A percentile compares a stretch with the other conserved stretches of the same genome.
These are phyloP conservation scores for Embidobia sp. DNA, from an alignment of 2,888 invertebrate genomes.

Conservation along the genomic window DNA sequence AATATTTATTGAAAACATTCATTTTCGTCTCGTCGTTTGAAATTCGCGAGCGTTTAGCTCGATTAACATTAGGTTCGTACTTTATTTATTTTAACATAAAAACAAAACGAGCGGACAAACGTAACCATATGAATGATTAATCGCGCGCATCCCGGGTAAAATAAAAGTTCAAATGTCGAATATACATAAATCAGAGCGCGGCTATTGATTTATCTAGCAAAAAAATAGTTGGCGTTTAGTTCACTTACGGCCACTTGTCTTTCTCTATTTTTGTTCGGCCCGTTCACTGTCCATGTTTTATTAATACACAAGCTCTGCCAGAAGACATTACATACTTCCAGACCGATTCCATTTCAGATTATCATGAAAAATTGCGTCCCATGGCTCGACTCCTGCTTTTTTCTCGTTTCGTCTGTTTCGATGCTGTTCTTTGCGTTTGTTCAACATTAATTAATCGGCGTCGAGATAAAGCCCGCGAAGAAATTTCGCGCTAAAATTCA, in stretches of 20 bases:
- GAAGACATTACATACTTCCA: conserved; percentile 14
- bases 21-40: too few relatives aligned
- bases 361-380: conserved; percentile 28
- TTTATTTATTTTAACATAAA: neutral
- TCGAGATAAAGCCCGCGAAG: too few relatives aligned
- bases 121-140: conserved; percentile 12
- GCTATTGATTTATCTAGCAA: conserved; percentile 48
- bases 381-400: neutral
- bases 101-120: neutral
- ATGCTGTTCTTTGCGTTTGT: too few relatives aligned
- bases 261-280: conserved; percentile 3
- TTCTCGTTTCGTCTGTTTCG: neutral
- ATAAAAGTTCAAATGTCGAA: conserved; percentile 24
- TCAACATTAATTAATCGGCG: too few relatives aligned
- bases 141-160: conserved; percentile 13
- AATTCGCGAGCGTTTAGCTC: neutral
- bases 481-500: too few relatives aligned
- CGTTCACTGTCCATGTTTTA: conserved; percentile 29
- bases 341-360: conserved; percentile 35
- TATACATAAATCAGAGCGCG: conserved; percentile 40
- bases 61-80: neutral
- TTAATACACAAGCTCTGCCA: conserved; percentile 21
- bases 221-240: conserved; percentile 27
- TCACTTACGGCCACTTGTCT: conserved; percentile 13
- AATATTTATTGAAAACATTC: too few relatives aligned